These are phyloP conservation scores for Drosophila nr. medialis DNA, from an alignment of 2,888 invertebrate genomes.

Conservation along the genomic window DNA sequence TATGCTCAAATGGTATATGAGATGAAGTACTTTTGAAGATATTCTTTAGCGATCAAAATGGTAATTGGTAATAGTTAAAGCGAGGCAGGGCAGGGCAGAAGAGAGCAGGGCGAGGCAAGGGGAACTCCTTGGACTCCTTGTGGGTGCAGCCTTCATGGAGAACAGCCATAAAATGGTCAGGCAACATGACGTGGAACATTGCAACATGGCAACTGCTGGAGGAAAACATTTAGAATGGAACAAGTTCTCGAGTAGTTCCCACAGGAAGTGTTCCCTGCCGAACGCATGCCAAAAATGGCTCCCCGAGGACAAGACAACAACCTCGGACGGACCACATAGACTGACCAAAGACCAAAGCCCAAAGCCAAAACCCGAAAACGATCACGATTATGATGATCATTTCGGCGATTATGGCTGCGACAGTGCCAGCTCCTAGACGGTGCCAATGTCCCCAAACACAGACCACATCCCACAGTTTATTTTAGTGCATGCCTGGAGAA, in stretches of 20 bases:
- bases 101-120: not conserved
- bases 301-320: constrained; percentile 73
- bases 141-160: constrained; percentile 54
- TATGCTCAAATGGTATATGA: constrained; percentile 54
- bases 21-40: constrained; percentile 36
- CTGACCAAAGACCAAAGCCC: constrained; percentile 39
- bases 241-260: constrained; percentile 68
- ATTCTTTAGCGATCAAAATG: constrained; percentile 24
- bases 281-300: constrained; percentile 77
- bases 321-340: constrained; percentile 42
- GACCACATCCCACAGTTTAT: constrained; percentile 18
- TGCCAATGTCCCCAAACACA: constrained; percentile 63
- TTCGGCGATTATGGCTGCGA: constrained; percentile 65
- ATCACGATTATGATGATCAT: constrained; percentile 78
- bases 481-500: constrained; percentile 39
- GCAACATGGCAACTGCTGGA: constrained; percentile 14
- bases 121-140: constrained; percentile 26
- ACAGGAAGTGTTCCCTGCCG: constrained; percentile 74
- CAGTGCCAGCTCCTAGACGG: constrained; percentile 45
- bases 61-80: constrained; percentile 29
- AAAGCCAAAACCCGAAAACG: constrained; percentile 52
- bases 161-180: constrained; percentile 47
- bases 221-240: constrained; percentile 51
- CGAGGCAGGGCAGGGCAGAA: not conserved
- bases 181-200: constrained; percentile 56